Base-by-base conservation (phyloP, 1,140 invertebrate species). In the Drosophila bifasciata region DNA sequence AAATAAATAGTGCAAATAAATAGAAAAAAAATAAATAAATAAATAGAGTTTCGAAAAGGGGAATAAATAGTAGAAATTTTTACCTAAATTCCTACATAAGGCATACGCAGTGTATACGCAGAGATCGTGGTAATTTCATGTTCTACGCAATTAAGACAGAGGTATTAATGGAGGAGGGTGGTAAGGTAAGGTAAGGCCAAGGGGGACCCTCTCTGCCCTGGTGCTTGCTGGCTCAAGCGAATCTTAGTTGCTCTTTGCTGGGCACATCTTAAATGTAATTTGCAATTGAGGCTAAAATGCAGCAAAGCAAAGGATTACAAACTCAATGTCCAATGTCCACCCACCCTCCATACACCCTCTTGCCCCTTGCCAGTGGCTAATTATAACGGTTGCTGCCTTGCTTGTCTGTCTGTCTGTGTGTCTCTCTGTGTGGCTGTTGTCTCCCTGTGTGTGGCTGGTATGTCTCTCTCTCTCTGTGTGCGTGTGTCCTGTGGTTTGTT, bases 251-350 rank as follows among this genome's bases (percentile, higher is more conserved):
- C 51, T 48, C 46, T 45, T 64, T 64, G 69, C 39, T 17, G 50
- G 71, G n/a, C n/a, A n/a, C 71, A 74, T 73, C 70, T 57, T 74
- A 64, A 75, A 75, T 75, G 71, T 55, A 75, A 75, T 75, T 75
- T 75, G 67, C 69, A 71, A 67, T 51, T 32, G 48, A 25, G 60
- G 25, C 44, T n/a, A 17, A 17, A 50, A 15, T 21, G 17, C 28
- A 15, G 28, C 49, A 21, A 25, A 25, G 45, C 17, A n/a, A 43
- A 48, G 53, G 71, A 64, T 74, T 64, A 74, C 41, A 61, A 52
- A 57, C 70, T 56, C 25, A 63, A 62, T 32, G 41, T 46, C 36
- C 23, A 36, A 13, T 13, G 8, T 6, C 16, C 19, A 28, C 15
- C 28, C 32, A n/a, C 5, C 32, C 41, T 3, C 53, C 17, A 16